These are phyloP conservation scores for Cremastobaeus sp. DNA, from an alignment of 2,888 invertebrate species.

Conservation along the genomic window DNA sequence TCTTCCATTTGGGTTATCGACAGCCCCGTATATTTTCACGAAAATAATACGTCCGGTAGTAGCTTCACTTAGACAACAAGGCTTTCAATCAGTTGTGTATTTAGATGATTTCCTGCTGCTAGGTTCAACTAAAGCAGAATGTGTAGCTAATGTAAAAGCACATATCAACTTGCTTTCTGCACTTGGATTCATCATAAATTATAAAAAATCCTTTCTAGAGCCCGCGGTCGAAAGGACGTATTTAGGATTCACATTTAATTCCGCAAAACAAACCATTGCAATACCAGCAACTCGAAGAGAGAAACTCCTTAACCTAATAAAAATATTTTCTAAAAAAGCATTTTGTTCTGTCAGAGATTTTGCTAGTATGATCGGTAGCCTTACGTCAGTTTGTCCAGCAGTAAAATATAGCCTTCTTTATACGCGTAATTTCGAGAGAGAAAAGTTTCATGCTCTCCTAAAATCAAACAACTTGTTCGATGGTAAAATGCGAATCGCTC, in stretches of 20 bases:
- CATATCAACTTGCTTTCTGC: conserved; percentile 5
- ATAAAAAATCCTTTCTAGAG: conserved; percentile 12
- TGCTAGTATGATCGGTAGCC: background rate
- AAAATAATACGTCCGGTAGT: conserved; percentile 22
- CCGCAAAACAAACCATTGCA: conserved; percentile 6
- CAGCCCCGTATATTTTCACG: conserved; percentile 21
- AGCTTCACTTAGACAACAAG: background rate
- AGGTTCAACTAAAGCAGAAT: background rate
- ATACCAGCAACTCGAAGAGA: conserved; percentile 3
- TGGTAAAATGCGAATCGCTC: background rate
- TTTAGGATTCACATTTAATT: conserved; percentile 34
- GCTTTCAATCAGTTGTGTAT: conserved; percentile 15
- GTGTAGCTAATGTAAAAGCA: conserved; percentile 1
- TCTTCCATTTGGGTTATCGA: conserved; percentile 7
- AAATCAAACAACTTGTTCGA: background rate
- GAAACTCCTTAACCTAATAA: background rate
- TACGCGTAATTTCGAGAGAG: background rate
- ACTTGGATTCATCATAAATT: conserved; percentile 26
- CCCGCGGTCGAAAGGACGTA: conserved; percentile 1
- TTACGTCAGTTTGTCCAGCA: background rate
- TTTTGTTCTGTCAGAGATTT: background rate
- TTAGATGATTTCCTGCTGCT: conserved; percentile 25
- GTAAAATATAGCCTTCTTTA: background rate
- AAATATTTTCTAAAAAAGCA: background rate
- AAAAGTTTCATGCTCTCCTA: background rate